A percentile compares a stretch with the other conserved stretches of the same genome.
Conservation (phyloP, 1,140 invertebrate genomes). For the Cyrtorhinus lividipennis region DNA sequence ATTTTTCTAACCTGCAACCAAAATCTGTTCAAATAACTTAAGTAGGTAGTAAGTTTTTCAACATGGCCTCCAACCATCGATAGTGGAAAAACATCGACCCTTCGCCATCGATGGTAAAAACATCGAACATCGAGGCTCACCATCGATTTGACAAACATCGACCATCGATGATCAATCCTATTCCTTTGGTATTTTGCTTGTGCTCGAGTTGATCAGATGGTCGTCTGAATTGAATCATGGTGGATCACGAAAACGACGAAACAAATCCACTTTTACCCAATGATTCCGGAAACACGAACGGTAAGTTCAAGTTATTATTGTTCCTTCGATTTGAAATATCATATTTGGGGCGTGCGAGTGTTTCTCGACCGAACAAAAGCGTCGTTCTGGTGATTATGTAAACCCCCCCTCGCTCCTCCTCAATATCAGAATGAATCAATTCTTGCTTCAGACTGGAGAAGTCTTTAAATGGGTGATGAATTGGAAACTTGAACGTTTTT, state of each 20-base stretch:
- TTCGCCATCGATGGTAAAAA: too few relatives aligned
- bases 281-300: not conserved
- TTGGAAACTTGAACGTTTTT: not conserved
- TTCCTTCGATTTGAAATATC: not conserved
- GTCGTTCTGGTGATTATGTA: not conserved
- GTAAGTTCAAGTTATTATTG: not conserved
- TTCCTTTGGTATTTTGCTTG: too few relatives aligned
- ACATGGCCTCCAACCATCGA: too few relatives aligned
- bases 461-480: not conserved
- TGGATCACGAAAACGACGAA: not conserved
- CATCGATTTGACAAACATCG: too few relatives aligned
- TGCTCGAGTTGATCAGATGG: not conserved
- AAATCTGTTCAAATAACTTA: too few relatives aligned
- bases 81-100: too few relatives aligned
- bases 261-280: not conserved
- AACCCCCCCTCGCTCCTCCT: not conserved
- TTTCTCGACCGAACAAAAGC: not conserved
- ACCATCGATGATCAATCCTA: too few relatives aligned
- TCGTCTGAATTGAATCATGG: not conserved
- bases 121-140: too few relatives aligned
- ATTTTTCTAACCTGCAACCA: too few relatives aligned
- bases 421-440: not conserved
- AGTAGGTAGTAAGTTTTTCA: too few relatives aligned
- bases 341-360: not conserved
- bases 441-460: not conserved